Conservation (phyloP, 2,113 vertebrate species). For the Aviceda subcristata region DNA sequence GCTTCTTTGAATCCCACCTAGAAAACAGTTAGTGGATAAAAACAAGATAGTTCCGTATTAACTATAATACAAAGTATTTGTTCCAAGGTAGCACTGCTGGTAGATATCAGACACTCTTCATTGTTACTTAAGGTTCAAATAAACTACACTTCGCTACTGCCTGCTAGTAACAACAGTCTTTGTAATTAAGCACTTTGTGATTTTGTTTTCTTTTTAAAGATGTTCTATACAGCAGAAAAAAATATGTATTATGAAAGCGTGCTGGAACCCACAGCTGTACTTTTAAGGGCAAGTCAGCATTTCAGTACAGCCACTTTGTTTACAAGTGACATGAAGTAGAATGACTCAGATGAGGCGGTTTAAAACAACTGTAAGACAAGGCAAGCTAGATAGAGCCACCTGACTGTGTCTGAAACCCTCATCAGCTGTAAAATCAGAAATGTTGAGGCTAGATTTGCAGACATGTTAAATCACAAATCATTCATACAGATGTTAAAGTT, state of each 20-base stretch:
- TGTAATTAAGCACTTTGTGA: neutral
- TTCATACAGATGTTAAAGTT: neutral
- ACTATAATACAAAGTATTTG: neutral
- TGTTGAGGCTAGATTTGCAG: neutral
- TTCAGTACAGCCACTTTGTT: neutral
- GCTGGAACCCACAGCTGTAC: neutral
- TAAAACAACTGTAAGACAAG: neutral
- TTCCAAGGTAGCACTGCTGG: neutral
- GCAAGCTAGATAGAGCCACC: neutral
- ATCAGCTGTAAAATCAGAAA: neutral
- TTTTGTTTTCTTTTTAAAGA: neutral
- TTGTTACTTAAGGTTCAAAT: neutral
- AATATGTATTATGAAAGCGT: neutral
- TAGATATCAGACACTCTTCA: neutral
- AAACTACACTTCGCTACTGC: neutral
- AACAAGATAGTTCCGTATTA: neutral
- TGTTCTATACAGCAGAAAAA: neutral
- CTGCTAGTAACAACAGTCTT: neutral
- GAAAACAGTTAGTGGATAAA: constrained; percentile 21
- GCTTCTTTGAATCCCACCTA: constrained; percentile 99
- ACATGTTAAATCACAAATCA: neutral
- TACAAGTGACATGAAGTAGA: neutral
- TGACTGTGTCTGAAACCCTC: neutral
- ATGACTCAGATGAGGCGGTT: neutral
- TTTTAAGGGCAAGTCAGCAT: neutral